Evolutionary conservation across 2,113 vertebrate species (phyloP).

Genomic region (Dinomys branickii): DNA sequence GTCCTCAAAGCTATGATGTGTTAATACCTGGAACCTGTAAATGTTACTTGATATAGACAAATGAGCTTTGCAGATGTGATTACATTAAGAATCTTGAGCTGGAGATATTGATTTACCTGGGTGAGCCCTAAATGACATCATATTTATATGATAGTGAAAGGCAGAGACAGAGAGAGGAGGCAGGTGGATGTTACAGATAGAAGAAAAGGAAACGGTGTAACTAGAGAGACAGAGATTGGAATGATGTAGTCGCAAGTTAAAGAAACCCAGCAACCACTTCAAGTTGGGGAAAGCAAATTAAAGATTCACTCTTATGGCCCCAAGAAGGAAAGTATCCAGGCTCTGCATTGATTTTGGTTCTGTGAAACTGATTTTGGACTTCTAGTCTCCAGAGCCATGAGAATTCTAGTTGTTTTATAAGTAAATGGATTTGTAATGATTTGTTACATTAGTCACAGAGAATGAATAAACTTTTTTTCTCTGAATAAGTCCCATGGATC

Average conservation of each 20-base stretch:
- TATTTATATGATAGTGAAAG: background rate
- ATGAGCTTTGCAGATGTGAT: background rate
- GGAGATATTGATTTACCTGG: background rate
- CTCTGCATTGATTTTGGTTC: background rate
- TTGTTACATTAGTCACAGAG: background rate
- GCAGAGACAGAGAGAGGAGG: background rate
- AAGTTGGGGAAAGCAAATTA: background rate
- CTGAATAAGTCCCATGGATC: background rate
- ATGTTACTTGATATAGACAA: background rate
- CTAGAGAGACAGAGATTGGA: background rate
- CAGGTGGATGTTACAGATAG: background rate
- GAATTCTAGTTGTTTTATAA: background rate
- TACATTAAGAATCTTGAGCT: background rate
- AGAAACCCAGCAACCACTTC: background rate
- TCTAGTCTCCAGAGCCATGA: background rate
- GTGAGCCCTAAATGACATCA: background rate
- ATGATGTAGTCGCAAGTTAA: background rate
- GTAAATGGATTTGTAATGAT: background rate
- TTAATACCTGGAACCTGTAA: background rate
- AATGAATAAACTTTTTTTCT: background rate
- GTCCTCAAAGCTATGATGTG: background rate
- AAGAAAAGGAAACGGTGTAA: background rate
- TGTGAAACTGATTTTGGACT: slow-evolving; percentile 18
- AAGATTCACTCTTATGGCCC: background rate
- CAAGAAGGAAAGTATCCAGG: background rate